Base-by-base conservation (phyloP, 37 sponge, comb jelly and placozoan species). In the Spongilla lacustris region DNA sequence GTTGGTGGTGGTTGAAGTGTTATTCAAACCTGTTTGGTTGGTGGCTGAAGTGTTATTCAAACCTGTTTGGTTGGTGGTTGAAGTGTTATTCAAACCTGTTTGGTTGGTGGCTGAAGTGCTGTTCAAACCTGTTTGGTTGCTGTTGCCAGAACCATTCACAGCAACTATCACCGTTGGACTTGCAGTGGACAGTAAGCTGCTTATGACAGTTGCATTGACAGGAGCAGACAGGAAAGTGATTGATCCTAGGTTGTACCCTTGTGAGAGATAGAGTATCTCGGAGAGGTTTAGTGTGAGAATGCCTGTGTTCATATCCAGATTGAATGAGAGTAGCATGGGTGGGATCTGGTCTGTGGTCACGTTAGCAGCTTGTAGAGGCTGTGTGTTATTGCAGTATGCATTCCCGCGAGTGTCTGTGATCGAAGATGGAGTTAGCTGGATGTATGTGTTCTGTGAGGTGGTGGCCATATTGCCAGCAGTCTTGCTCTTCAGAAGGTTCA, bases 211-310 rank as follows among this genome's bases (percentile, higher is more conserved):
- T 10, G 58, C 19, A 14, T 14, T 58, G 9, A 80, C 81, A 36
- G 90, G 70, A 9, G 38, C 84, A 68, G 91, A 79, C 69, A 82
- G 81, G 25, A 93, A 19, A 2, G 89, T 93, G 66, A 93, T 89
- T 5, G 67, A 67, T 58, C 67, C 69, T 21, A 35, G 3, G 11
- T 78, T 46, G 23, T 84, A 76, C 21, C 24, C 17, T 1, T 58
- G 58, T 12, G 84, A 79, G 68, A 81, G 27, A 36, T 50, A 71
- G 1, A 94, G 86, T 21, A 89, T 70, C 66, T 97, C 97, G 29
- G 89, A 83, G 80, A 97, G 94, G 26, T 93, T 97, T 0, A 97
- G 83, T 0, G 48, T 84, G 32, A 97, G 79, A 8, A 74, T 24
- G 5, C 67, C 88, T 2, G 28, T 25, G 30, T 91, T 81, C 72